Percentiles rank a stretch among this genome's conserved stretches.
Conservation (phyloP, 2,888 invertebrate genomes). For the Hirudinaria manillensis region DNA sequence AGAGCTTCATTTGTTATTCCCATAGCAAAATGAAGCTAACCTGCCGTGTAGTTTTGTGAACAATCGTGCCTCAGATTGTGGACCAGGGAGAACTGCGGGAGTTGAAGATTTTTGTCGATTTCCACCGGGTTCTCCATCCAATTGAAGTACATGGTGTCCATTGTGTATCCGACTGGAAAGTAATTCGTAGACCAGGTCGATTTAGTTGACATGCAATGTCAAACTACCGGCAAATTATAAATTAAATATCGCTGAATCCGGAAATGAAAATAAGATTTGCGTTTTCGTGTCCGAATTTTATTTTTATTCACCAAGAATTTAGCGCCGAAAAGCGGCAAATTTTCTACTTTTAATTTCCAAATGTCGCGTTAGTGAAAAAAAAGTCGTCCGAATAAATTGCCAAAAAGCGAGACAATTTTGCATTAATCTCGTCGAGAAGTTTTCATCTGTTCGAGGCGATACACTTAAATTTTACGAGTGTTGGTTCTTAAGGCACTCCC, state of each 20-base stretch:
- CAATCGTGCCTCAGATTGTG: slow-evolving; percentile 26
- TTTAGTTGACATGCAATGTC: too few species aligned
- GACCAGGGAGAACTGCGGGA: slow-evolving; percentile 32
- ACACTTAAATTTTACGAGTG: too few species aligned
- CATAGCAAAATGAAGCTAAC: background rate
- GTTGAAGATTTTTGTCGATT: slow-evolving; percentile 30
- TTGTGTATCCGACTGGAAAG: slow-evolving; percentile 32
- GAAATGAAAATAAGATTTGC: background rate
- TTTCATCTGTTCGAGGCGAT: too few species aligned
- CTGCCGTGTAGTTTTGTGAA: slow-evolving; percentile 35
- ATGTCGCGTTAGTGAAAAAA: too few species aligned
- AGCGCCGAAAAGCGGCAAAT: too few species aligned
- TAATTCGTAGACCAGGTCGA: background rate
- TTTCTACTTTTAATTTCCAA: too few species aligned
- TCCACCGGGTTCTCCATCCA: slow-evolving; percentile 30
- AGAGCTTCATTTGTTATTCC: slow-evolving; percentile 4
- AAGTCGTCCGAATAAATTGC: too few species aligned
- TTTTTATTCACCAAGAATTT: too few species aligned
- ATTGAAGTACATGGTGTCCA: slow-evolving; percentile 32
- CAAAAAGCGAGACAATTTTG: too few species aligned
- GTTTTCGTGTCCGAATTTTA: too few species aligned
- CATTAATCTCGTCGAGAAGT: too few species aligned
- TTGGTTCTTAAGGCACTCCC: too few species aligned
- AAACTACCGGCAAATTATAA: background rate
- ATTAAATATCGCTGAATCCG: background rate